phyloP scores from a whole-genome alignment of 2,888 invertebrate species.

The Tuta absoluta region DNA sequence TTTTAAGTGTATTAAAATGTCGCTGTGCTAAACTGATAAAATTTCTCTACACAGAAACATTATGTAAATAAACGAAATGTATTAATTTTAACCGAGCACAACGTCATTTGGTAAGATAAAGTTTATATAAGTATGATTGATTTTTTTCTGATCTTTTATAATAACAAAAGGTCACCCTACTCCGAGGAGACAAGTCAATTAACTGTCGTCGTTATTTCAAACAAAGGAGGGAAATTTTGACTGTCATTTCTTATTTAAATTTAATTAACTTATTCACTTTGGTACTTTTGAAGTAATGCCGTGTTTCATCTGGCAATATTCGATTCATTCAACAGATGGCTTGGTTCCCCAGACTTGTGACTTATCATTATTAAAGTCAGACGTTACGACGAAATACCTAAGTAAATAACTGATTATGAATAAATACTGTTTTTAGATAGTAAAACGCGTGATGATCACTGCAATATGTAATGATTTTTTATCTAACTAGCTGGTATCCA shows the following conservation, averaged over 20 bases:
- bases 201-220: constrained; percentile 37
- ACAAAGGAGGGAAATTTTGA: constrained; percentile 34
- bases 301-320: constrained; percentile 44
- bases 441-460: not conserved
- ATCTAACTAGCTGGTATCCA: no score
- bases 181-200: constrained; percentile 31
- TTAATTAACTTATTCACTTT: constrained; percentile 48
- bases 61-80: no score
- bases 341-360: constrained; percentile 20
- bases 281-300: constrained; percentile 24
- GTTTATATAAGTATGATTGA: no score
- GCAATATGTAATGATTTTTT: no score
- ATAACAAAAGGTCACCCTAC: constrained; percentile 20
- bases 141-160: not conserved
- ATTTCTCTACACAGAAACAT: no score
- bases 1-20: no score
- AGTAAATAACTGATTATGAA: not conserved
- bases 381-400: not conserved
- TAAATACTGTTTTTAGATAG: not conserved
- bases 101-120: no score
- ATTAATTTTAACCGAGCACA: no score
- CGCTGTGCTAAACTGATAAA: no score
- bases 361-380: not conserved
- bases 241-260: constrained; percentile 43
- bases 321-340: constrained; percentile 36